These are phyloP conservation scores for Myotis vivesi DNA, from an alignment of 2,797 vertebrate species.

Conservation along the genomic window DNA sequence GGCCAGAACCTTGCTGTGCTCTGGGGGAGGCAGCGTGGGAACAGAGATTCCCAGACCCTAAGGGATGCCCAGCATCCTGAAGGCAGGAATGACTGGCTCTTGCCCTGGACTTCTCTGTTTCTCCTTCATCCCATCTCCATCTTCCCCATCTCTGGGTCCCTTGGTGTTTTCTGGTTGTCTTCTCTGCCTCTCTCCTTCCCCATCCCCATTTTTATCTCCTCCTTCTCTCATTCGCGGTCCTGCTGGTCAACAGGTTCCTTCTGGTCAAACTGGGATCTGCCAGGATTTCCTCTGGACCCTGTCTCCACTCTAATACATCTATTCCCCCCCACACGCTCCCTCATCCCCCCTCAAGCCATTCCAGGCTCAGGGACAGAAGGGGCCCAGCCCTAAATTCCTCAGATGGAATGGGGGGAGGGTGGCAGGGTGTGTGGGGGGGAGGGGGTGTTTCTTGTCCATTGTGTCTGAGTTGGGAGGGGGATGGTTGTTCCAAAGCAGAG, in stretches of 20 bases:
- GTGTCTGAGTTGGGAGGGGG: not conserved
- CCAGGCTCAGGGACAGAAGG: not conserved
- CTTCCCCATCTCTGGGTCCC: not conserved
- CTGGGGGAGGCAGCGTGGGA: not conserved
- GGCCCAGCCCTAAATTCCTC: not conserved
- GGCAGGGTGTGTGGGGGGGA: not conserved
- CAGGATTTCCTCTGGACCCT: not conserved
- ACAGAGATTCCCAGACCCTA: not conserved
- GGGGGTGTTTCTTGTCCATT: not conserved
- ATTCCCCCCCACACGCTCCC: not conserved
- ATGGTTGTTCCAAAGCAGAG: not conserved
- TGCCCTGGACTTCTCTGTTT: not conserved
- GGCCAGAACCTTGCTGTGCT: not conserved
- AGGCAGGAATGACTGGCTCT: not conserved
- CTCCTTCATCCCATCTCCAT: not conserved
- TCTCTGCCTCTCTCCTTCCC: not conserved
- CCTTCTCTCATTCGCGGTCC: not conserved
- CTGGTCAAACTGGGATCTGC: not conserved
- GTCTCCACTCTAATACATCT: not conserved
- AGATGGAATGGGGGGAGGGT: accelerated
- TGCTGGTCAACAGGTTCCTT: not conserved
- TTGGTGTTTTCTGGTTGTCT: not conserved
- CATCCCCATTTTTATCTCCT: not conserved
- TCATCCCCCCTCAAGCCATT: not conserved
- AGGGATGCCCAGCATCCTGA: not conserved